Conservation (phyloP, 2,888 invertebrate species). For the Hanleya hanleyi region DNA sequence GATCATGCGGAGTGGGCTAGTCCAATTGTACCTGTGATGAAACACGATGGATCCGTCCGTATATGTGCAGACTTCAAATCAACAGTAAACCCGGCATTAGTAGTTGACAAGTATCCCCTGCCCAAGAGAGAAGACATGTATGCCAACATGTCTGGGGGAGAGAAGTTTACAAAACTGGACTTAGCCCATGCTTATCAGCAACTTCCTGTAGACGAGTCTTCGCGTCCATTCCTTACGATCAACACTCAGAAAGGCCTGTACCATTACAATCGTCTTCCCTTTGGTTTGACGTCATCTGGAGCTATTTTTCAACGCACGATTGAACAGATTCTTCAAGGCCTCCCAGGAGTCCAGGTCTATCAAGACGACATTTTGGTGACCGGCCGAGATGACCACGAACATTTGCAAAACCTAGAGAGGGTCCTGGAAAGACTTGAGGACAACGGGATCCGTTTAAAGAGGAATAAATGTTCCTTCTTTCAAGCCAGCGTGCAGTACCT, state of each 20-base stretch:
- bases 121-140: slow-evolving; percentile 26
- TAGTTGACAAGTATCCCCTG: slow-evolving; percentile 30
- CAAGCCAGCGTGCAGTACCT: background rate
- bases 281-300: background rate
- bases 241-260: slow-evolving; percentile 26
- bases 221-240: slow-evolving; percentile 22
- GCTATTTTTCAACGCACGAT: slow-evolving; percentile 27
- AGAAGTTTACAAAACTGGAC: slow-evolving; percentile 36
- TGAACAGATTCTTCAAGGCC: slow-evolving; percentile 25
- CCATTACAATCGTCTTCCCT: slow-evolving; percentile 19
- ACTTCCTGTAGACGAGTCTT: slow-evolving; percentile 28
- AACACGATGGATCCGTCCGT: slow-evolving; percentile 33
- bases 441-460: background rate
- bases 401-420: background rate
- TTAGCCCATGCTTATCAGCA: slow-evolving; percentile 39
- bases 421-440: background rate
- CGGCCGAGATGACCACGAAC: background rate
- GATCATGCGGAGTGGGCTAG: slow-evolving; percentile 45
- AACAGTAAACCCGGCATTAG: slow-evolving; percentile 24
- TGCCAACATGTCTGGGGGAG: background rate
- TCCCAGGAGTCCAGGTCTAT: background rate
- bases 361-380: background rate
- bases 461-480: background rate
- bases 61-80: slow-evolving; percentile 37
- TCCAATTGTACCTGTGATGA: slow-evolving; percentile 47